Evolutionary conservation across 92 coral and sea anemone species (phyloP).

Genomic region (Metridium senile): DNA sequence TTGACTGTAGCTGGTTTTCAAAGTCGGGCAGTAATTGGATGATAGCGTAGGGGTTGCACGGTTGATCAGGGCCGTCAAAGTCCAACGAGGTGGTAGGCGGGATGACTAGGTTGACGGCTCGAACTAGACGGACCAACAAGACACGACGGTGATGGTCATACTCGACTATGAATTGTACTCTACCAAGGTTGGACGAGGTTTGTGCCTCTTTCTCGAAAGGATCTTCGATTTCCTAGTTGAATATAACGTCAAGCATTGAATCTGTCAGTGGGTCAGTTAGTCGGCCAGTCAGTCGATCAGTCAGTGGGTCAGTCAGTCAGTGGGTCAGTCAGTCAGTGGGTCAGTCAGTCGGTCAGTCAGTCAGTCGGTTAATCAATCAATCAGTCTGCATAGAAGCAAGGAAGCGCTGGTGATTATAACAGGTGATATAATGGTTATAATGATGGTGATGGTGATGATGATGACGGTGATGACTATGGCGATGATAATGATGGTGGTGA

Average conservation of each 20-base stretch:
- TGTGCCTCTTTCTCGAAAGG: constrained; percentile 18
- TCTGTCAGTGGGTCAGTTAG: too few species aligned
- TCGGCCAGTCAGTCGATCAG: too few species aligned
- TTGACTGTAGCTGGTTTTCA: constrained; percentile 86
- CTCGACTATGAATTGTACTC: constrained; percentile 67
- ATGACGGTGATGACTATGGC: too few species aligned
- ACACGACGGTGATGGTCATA: constrained; percentile 74
- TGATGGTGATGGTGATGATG: too few species aligned
- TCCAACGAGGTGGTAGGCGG: constrained; percentile 35
- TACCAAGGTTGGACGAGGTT: constrained; percentile 63
- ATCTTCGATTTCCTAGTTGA: constrained; percentile 46
- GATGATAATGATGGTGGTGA: too few species aligned
- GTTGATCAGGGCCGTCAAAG: constrained; percentile 51
- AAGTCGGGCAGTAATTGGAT: constrained; percentile 87
- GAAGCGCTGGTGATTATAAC: too few species aligned
- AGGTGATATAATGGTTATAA: too few species aligned
- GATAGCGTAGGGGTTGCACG: constrained; percentile 81
- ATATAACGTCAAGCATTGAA: neutral
- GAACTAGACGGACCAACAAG: constrained; percentile 63
- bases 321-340: too few species aligned
- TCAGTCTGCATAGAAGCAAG: too few species aligned
- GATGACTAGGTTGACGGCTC: constrained; percentile 66
- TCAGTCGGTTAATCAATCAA: too few species aligned
- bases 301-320: too few species aligned
- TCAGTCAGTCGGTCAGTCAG: too few species aligned